Evolutionary conservation across 1,140 invertebrate species (phyloP).

Genomic region (Aphis gossypii): DNA sequence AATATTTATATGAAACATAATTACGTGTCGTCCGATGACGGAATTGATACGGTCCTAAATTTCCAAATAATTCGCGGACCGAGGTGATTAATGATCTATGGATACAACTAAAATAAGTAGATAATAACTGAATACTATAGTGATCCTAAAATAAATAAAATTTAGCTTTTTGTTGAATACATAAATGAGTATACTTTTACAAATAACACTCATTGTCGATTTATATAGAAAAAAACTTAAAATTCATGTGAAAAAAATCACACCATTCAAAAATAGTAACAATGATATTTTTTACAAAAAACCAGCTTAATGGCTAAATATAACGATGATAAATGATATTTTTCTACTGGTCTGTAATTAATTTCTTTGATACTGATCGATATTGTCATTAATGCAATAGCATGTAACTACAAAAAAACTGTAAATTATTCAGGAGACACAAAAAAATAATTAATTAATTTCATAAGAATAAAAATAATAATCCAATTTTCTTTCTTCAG

Average conservation of each 20-base stretch:
- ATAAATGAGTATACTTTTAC: neutral
- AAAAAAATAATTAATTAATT: neutral
- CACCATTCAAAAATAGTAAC: no score
- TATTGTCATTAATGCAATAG: neutral
- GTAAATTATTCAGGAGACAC: neutral
- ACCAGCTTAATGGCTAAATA: neutral
- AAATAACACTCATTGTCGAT: neutral
- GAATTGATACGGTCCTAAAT: no score
- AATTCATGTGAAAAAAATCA: neutral
- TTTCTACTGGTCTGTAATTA: neutral
- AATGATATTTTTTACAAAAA: neutral
- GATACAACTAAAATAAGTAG: no score
- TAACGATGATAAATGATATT: neutral
- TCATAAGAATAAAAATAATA: neutral
- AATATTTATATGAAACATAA: neutral
- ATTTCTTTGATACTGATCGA: neutral
- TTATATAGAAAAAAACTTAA: neutral
- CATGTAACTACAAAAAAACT: neutral
- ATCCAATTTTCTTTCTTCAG: neutral
- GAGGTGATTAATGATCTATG: no score
- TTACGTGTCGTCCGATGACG: neutral
- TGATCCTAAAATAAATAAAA: neutral
- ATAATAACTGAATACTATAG: neutral
- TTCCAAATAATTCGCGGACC: no score
- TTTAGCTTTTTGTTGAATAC: neutral